Conservation (phyloP, 92 coral and sea anemone genomes). For the Micromussa lordhowensis region DNA sequence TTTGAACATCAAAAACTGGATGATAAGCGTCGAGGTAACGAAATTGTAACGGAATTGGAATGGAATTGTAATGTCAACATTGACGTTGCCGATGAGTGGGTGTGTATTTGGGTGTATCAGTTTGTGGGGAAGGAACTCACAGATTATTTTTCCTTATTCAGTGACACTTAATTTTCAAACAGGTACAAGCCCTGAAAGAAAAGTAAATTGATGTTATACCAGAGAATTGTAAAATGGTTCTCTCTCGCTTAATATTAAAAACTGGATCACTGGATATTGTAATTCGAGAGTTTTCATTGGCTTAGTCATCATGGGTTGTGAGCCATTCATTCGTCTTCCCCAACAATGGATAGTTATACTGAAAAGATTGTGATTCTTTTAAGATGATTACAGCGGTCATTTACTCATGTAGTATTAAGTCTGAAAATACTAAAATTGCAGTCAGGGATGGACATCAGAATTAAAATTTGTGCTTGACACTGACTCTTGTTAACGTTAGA, state of each 20-base stretch:
- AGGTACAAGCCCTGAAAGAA: neutral
- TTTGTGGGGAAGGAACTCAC: neutral
- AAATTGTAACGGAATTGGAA: too few relatives aligned
- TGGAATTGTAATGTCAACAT: neutral
- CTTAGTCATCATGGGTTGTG: too few relatives aligned
- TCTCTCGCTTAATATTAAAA: neutral
- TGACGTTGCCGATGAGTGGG: neutral
- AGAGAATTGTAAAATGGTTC: neutral
- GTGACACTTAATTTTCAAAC: neutral
- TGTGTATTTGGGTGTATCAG: neutral
- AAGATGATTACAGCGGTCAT: neutral
- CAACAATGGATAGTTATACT: too few relatives aligned
- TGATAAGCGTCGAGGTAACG: slow-evolving; percentile 90
- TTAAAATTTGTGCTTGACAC: too few relatives aligned
- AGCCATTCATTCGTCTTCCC: too few relatives aligned
- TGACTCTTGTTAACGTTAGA: too few relatives aligned
- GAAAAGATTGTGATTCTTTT: neutral
- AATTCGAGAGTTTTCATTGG: too few relatives aligned
- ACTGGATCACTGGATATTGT: too few relatives aligned
- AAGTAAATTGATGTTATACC: neutral
- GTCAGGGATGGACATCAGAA: too few relatives aligned
- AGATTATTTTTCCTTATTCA: neutral
- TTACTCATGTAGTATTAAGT: neutral
- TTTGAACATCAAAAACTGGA: slow-evolving; percentile 92
- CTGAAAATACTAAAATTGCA: too few relatives aligned